A percentile compares a stretch with the other conserved stretches of the same genome.
phyloP scores from a whole-genome alignment of 2,113 vertebrate species.

The Lagopus muta region DNA sequence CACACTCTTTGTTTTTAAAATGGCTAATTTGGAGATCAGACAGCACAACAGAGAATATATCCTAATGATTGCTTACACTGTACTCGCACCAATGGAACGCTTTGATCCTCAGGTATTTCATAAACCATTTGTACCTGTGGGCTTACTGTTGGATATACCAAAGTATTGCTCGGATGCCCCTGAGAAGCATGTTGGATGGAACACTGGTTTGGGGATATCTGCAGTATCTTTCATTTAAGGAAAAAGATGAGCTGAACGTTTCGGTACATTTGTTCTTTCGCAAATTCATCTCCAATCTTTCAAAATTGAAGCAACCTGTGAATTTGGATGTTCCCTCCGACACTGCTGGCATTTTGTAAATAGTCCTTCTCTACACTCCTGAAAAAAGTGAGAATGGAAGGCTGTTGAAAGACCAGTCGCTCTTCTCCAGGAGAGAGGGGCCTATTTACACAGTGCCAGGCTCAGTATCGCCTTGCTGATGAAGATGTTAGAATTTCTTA shows the following conservation, averaged over 20 bases:
- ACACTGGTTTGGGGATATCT: neutral
- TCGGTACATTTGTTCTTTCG: neutral
- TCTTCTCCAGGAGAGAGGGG: neutral
- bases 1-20: neutral
- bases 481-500: neutral
- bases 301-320: neutral
- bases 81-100: neutral
- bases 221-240: neutral
- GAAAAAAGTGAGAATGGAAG: neutral
- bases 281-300: neutral
- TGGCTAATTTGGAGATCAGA: neutral
- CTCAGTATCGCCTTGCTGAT: neutral
- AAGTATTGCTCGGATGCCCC: neutral
- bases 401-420: neutral
- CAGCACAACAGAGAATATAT: neutral
- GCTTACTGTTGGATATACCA: neutral
- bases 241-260: neutral
- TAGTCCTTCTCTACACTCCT: neutral
- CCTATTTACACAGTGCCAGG: neutral
- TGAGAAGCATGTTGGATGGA: neutral
- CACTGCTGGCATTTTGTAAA: neutral
- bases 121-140: neutral
- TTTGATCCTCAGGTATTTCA: constrained; percentile 13
- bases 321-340: neutral
- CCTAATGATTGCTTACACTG: constrained; percentile 23